Conservation (phyloP, 2,113 vertebrate species). For the Myanophis thanlyinensis region DNA sequence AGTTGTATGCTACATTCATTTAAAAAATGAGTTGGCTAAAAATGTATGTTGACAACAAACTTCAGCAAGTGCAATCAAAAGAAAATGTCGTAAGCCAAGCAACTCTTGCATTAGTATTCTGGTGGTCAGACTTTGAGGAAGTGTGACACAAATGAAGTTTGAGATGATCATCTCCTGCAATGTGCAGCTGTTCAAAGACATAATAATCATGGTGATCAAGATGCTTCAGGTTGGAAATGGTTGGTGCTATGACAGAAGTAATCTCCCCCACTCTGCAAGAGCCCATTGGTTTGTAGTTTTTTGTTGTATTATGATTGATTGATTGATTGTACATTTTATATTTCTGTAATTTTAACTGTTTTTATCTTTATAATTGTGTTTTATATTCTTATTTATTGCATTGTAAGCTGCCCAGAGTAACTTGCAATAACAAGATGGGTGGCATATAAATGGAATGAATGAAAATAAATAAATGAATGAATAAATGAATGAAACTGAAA, state of each 20-base stretch:
- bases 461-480: too few species aligned
- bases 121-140: neutral
- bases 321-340: too few species aligned
- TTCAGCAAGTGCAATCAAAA: neutral
- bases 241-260: too few species aligned
- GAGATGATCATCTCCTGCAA: neutral
- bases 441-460: too few species aligned
- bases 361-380: neutral
- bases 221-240: too few species aligned
- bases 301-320: too few species aligned
- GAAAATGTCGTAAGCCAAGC: neutral
- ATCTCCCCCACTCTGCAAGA: too few species aligned
- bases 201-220: neutral
- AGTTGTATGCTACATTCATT: neutral
- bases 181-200: neutral
- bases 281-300: too few species aligned
- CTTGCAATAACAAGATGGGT: too few species aligned
- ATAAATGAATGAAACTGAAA: neutral
- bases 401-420: too few species aligned
- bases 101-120: neutral
- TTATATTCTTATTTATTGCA: too few species aligned
- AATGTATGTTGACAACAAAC: neutral
- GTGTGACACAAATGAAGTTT: neutral
- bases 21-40: neutral
- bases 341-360: neutral